phyloP scores from a whole-genome alignment of 64 coral and sea anemone genomes.

The Hydrozoanthus tunicans region DNA sequence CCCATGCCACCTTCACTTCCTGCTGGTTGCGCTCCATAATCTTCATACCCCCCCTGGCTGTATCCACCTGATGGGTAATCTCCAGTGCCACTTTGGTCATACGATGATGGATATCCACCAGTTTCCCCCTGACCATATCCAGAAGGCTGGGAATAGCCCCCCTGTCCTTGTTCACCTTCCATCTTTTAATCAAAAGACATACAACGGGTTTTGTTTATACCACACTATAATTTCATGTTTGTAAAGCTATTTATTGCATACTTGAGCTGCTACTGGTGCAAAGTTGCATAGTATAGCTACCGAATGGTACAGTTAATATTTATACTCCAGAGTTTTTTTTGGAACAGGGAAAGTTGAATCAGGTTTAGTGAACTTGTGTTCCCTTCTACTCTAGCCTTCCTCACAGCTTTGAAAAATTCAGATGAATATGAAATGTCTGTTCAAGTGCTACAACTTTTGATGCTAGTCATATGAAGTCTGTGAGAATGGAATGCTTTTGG shows the following conservation, averaged over 20 bases:
- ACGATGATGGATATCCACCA: slow-evolving; percentile 19
- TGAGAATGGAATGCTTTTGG: too few relatives aligned
- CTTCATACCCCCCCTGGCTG: slow-evolving; percentile 30
- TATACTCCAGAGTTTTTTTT: too few relatives aligned
- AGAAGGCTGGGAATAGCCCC: slow-evolving; percentile 22
- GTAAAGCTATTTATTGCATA: neutral
- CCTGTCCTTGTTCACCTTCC: slow-evolving; percentile 28
- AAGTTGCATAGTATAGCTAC: too few relatives aligned
- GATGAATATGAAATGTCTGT: too few relatives aligned
- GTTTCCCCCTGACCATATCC: slow-evolving; percentile 35
- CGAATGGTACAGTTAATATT: too few relatives aligned
- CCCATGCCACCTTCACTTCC: slow-evolving; percentile 34
- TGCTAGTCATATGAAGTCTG: too few relatives aligned
- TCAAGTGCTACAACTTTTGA: too few relatives aligned
- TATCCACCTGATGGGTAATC: neutral
- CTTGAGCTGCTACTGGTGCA: neutral
- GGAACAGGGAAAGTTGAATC: too few relatives aligned
- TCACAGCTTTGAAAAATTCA: too few relatives aligned
- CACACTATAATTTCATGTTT: neutral
- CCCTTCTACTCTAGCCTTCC: too few relatives aligned
- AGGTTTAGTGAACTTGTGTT: too few relatives aligned
- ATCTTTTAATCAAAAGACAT: neutral
- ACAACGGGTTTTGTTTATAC: neutral
- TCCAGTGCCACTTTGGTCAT: slow-evolving; percentile 7
- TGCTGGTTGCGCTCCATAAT: slow-evolving; percentile 32